Base-by-base conservation (phyloP, 2,797 vertebrate species). In the Schizopygopsis pylzovi region DNA sequence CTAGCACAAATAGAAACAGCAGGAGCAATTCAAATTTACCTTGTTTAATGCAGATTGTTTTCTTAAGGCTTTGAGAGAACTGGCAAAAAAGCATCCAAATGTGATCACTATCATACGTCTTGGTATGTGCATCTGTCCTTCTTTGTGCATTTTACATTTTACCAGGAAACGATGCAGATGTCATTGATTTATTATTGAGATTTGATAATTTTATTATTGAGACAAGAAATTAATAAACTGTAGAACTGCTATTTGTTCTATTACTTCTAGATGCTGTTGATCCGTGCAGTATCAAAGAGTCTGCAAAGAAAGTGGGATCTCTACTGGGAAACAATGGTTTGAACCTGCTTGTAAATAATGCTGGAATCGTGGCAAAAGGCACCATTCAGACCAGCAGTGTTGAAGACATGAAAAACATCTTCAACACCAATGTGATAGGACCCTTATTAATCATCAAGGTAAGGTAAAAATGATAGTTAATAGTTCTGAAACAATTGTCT, bases 321-420 rank as follows among this genome's bases (percentile, higher is more conserved):
- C 61, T 79, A 4, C 22, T 93, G 39, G 89, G 91, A 70, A 75
- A 33, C 0, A 87, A 20, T 1, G 93, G 93, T 47, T 88, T 95
- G 28, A 94, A 94, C 86, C 88, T 93, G 72, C 88, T 94, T 78
- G 87, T 94, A 49, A 95, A 93, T 91, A 94, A 93, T 11, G 90
- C 93, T 2, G 93, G 43, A 18, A 45, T 92, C 8, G 12, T 88
- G 39, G 10, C 8, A n/a, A 61, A 2, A 0, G 67, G 49, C 52
- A 76, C 8, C 13, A 11, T 92, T 63, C 75, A 89, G 82, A 86
- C 88, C 18, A 86, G 86, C 78, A 82, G 43, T 4, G 1, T 79
- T 0, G 89, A 94, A 28, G 89, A 91, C 78, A 91, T 93, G 90
- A 85, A 91, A 22, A 61, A 72, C 0, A 6, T 52, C 37, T 92